Base-by-base conservation (phyloP, 2,113 vertebrate genomes). In the Pao palembangensis region DNA sequence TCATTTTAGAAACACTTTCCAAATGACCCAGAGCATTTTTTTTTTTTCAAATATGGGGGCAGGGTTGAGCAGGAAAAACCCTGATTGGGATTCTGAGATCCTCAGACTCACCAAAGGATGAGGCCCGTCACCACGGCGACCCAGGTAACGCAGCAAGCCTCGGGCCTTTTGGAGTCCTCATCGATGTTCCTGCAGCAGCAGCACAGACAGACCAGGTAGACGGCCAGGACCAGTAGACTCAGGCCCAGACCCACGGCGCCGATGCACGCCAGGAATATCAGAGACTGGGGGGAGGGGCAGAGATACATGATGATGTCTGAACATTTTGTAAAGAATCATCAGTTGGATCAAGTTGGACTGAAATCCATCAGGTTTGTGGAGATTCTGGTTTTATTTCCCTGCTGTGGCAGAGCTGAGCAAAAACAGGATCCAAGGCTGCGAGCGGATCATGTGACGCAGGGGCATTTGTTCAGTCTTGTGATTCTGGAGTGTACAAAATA, bases 61-160 rank as follows among this genome's bases (percentile, higher is more conserved):
- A 38, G 34, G 8, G 11, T 12, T 38, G 34, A 38, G 34, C 34
- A 38, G 34, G 8, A 38, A 38, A 38, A n/a, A 6, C 1, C 15
- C 15, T 13, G 44, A 47, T 6, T n/a, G 44, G 44, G 44, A 47
- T 47, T 47, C 44, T 6, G 44, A 16, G 6, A 44, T 11, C 7
- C 14, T 46, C 4, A 31, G 10, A 88, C 91, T 94, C 82, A 99
- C 96, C 96, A 99, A 88, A 96, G 93, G 74, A 95, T 2, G 42
- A 98, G 92, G 41, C 94, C 94, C 0, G 94, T 90, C 12, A 90
- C 78, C 66, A 94, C 90, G 0, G 93, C 92, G 0, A 87, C 90
- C 94, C 94, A 98, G 62, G 92, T 95, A 86, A 94, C 53, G 0
- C 94, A 96, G 78, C 94, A 94, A 55, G 91, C 87, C 47, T 76